Conservation (phyloP, 2,888 invertebrate species). For the Zeuzera pyrina region DNA sequence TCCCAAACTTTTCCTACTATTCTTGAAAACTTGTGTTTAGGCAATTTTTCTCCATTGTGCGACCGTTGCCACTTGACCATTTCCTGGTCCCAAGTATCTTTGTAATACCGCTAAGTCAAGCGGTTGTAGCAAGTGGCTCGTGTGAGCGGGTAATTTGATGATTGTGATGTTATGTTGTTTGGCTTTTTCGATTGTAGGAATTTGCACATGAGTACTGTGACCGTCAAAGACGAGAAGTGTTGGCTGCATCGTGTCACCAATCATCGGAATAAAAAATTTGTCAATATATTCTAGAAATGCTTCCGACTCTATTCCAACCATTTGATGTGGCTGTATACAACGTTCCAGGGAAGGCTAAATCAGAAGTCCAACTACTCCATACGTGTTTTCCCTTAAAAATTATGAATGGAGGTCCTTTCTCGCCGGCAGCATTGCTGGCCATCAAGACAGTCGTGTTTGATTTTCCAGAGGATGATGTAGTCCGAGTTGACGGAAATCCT, state of each 20-base stretch:
- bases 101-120: too few relatives aligned
- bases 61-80: too few relatives aligned
- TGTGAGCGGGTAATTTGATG: too few relatives aligned
- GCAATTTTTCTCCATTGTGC: too few relatives aligned
- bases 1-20: too few relatives aligned
- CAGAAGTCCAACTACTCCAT: neutral
- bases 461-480: neutral
- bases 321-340: neutral
- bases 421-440: neutral
- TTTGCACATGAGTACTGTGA: neutral
- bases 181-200: too few relatives aligned
- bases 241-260: too few relatives aligned
- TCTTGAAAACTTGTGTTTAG: too few relatives aligned
- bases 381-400: neutral
- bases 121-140: too few relatives aligned
- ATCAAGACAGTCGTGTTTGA: neutral
- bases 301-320: neutral
- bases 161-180: too few relatives aligned
- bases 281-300: neutral
- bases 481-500: conserved; percentile 1
- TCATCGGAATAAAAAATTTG: neutral
- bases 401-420: neutral
- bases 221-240: neutral
- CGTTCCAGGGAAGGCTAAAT: neutral
- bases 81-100: too few relatives aligned